Base-by-base conservation (phyloP, 2,797 vertebrate species). In the Gymnoscopelus microlampas region DNA sequence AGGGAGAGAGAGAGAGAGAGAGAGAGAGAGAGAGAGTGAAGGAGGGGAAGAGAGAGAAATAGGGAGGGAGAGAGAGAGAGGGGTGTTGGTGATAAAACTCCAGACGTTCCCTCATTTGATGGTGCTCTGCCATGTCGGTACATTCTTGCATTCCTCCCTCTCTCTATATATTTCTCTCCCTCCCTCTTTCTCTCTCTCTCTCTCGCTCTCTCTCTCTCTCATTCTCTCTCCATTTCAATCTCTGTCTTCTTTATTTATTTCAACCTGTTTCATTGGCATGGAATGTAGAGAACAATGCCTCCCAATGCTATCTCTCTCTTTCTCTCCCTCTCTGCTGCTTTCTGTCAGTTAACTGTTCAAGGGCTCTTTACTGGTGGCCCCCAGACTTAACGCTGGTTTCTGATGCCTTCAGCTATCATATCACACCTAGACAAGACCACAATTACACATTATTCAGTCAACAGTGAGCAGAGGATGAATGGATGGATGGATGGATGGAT, bases 71-170 rank as follows among this genome's bases (percentile, higher is more conserved):
- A n/a, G 12, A 29, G 10, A 7, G 50, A 39, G 66, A 58, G 90
- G 94, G 86, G 91, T 90, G 91, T 91, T 79, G 89, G 95, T 96
- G 96, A 98, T 97, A 97, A 97, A 96, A 97, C 92, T 95, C 95
- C 96, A 98, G 96, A 97, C 96, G 74, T 95, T 96, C 95, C 81
- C 96, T 97, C 95, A 96, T 96, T 95, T 95, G 95, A 96, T 96
- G 95, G 95, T 95, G 90, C 90, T 88, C 91, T 93, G 94, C 95
- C 94, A 95, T 95, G 93, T 94, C 91, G 89, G 93, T 94, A 94
- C 94, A 94, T 96, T 96, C 95, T 96, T 95, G 92, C 84, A 87
- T 86, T 88, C 60, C 62, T 75, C 74, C 66, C 70, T 76, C 51
- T 60, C 62, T 71, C 51, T 60, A 55, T 71, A 35, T 66, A 54